These are phyloP conservation scores for Melanogrammus aeglefinus DNA, from an alignment of 2,797 vertebrate genomes.

Conservation along the genomic window DNA sequence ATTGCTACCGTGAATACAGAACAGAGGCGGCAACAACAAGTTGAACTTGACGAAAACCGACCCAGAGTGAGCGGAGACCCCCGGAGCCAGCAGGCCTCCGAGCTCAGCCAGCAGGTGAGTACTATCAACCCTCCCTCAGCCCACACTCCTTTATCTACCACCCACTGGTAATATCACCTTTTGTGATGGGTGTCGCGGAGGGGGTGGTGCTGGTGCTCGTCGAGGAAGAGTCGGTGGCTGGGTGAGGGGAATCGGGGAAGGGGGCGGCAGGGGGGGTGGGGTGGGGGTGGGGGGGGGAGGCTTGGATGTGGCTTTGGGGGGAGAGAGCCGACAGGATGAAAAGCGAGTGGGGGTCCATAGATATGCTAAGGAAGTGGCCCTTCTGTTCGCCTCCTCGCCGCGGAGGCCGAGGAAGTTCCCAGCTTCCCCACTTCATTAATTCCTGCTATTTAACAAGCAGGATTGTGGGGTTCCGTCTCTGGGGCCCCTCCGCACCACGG, in stretches of 20 bases:
- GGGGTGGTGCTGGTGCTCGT: too few relatives aligned
- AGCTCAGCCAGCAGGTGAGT: too few relatives aligned
- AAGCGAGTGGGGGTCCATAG: conserved; percentile 74
- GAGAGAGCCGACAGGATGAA: conserved; percentile 67
- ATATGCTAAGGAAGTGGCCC: conserved; percentile 75
- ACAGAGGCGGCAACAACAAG: too few relatives aligned
- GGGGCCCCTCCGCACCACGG: conserved; percentile 65
- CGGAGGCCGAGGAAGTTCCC: conserved; percentile 75
- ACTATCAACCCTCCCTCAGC: too few relatives aligned
- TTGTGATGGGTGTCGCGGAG: background rate
- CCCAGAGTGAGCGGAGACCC: background rate
- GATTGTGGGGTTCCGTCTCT: conserved; percentile 70
- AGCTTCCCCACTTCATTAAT: conserved; percentile 82
- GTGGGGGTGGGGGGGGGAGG: too few relatives aligned
- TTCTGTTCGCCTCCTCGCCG: conserved; percentile 52
- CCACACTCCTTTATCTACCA: background rate
- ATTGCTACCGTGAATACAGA: too few relatives aligned
- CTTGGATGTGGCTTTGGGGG: conserved; percentile 17
- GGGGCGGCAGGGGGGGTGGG: too few relatives aligned
- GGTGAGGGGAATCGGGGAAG: too few relatives aligned
- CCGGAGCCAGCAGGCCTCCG: too few relatives aligned
- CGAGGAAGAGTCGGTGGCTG: too few relatives aligned
- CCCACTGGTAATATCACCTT: background rate
- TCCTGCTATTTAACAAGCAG: conserved; percentile 77
- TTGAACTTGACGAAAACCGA: too few relatives aligned